Percentiles rank a stretch among this genome's conserved stretches.
phyloP scores from a whole-genome alignment of 1,140 invertebrate genomes.

The Drosophila tristis region DNA sequence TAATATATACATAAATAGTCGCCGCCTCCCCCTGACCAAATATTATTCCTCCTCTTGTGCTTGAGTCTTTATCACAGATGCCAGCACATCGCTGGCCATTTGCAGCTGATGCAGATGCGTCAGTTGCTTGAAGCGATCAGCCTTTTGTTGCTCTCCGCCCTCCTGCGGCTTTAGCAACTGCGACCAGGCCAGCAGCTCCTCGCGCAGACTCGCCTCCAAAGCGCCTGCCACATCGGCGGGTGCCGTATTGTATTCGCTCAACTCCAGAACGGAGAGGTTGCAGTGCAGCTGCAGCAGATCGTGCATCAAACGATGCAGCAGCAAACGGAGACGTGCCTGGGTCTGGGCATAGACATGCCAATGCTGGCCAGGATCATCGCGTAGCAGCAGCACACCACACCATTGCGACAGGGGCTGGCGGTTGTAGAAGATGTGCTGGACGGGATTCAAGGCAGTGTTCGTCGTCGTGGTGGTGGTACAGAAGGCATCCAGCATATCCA shows the following conservation, averaged over 20 bases:
- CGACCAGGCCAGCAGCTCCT: conserved; percentile 42
- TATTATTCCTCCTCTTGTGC: conserved; percentile 1
- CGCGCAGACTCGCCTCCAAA: conserved; percentile 45
- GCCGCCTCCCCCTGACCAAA: neutral
- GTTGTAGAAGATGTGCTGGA: conserved; percentile 62
- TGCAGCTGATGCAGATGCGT: conserved; percentile 41
- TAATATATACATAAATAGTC: neutral
- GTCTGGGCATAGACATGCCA: conserved; percentile 65
- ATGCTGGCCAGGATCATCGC: conserved; percentile 38
- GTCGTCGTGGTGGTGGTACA: neutral
- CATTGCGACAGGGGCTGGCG: conserved; percentile 36
- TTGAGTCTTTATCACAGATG: conserved; percentile 39
- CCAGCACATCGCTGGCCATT: conserved; percentile 51
- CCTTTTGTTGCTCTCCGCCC: neutral
- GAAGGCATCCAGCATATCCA: conserved; percentile 27
- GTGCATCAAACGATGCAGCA: conserved; percentile 38
- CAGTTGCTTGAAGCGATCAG: neutral
- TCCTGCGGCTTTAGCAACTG: conserved; percentile 5
- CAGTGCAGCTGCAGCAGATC: conserved; percentile 61
- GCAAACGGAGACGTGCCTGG: conserved; percentile 32
- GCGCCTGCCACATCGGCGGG: conserved; percentile 21
- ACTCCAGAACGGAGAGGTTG: conserved; percentile 39
- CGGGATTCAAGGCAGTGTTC: neutral
- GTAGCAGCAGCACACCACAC: conserved; percentile 54
- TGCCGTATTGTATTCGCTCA: conserved; percentile 6